Percentiles rank a stretch among this genome's conserved stretches.
These are phyloP conservation scores for Drosophila biarmipes DNA, from an alignment of 1,140 invertebrate species.

Conservation along the genomic window DNA sequence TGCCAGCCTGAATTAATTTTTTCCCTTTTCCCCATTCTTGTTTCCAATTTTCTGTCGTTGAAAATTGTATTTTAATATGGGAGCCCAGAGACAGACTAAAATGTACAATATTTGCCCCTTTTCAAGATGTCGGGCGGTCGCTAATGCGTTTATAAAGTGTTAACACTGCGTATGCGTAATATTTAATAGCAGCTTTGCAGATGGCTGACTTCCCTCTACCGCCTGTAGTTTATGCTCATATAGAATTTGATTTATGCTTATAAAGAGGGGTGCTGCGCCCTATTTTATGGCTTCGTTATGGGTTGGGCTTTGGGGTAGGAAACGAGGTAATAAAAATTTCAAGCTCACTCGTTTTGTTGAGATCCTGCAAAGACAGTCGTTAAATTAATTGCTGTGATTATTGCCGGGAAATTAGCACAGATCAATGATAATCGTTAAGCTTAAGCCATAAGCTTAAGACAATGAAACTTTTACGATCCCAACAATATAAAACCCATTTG, in stretches of 20 bases:
- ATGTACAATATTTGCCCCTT: slow-evolving; percentile 22
- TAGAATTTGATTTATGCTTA: slow-evolving; percentile 58
- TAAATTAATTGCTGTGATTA: slow-evolving; percentile 73
- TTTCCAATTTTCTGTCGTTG: slow-evolving; percentile 43
- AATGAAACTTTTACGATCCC: neutral
- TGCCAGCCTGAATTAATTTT: slow-evolving; percentile 24
- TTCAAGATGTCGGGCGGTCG: slow-evolving; percentile 4
- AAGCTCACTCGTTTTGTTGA: slow-evolving; percentile 34
- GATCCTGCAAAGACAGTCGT: slow-evolving; percentile 35
- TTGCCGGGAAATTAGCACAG: slow-evolving; percentile 57
- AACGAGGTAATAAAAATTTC: slow-evolving; percentile 33
- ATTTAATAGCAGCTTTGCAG: slow-evolving; percentile 67
- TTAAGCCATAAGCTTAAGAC: slow-evolving; percentile 17
- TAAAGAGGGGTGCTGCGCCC: slow-evolving; percentile 53
- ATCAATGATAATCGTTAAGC: slow-evolving; percentile 44
- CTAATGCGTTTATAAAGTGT: slow-evolving; percentile 80
- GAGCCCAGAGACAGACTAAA: slow-evolving; percentile 6
- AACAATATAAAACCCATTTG: neutral
- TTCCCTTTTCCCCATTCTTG: slow-evolving; percentile 17
- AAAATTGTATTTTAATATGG: slow-evolving; percentile 74
- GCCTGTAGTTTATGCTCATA: slow-evolving; percentile 34
- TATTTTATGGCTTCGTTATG: slow-evolving; percentile 60
- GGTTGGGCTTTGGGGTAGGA: slow-evolving; percentile 5
- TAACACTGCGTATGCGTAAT: slow-evolving; percentile 74
- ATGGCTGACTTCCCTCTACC: slow-evolving; percentile 2